These are phyloP conservation scores for Pseudanteris insignis DNA, from an alignment of 2,888 invertebrate genomes.

Conservation along the genomic window DNA sequence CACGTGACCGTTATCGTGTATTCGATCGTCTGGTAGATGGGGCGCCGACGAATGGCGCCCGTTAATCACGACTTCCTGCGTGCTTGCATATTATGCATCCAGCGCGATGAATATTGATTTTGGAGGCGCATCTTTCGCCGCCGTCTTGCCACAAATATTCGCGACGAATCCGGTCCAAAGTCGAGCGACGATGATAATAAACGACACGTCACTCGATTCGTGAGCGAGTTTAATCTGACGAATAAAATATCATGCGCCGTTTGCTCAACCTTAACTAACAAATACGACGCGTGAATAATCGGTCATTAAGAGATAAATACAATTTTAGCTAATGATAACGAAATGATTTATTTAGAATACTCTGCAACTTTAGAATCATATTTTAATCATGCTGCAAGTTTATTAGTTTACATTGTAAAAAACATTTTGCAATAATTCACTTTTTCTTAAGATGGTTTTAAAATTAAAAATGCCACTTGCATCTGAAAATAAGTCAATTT, in stretches of 20 bases:
- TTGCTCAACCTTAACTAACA: constrained; percentile 17
- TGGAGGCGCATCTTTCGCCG: constrained; percentile 27
- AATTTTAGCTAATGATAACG: constrained; percentile 5
- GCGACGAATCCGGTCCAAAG: constrained; percentile 41
- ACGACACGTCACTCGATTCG: constrained; percentile 21
- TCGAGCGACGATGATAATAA: constrained; percentile 33
- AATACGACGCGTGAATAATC: constrained; percentile 14
- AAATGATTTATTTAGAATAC: no score
- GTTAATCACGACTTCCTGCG: constrained; percentile 46
- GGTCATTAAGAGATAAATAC: constrained; percentile 10
- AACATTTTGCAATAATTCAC: no score
- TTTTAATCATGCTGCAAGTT: no score
- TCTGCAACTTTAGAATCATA: no score
- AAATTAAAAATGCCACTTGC: no score
- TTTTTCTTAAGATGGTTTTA: no score
- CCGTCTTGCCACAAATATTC: constrained; percentile 31
- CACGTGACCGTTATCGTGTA: constrained; percentile 37
- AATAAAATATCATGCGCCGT: constrained; percentile 26
- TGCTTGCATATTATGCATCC: constrained; percentile 35
- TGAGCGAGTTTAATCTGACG: constrained; percentile 22
- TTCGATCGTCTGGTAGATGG: constrained; percentile 38
- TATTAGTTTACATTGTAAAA: no score
- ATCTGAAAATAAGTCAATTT: no score
- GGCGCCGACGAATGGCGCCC: constrained; percentile 34
- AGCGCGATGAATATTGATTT: constrained; percentile 43